Base-by-base conservation (phyloP, 1,140 invertebrate genomes). In the Anoplolepis gracilipes region DNA sequence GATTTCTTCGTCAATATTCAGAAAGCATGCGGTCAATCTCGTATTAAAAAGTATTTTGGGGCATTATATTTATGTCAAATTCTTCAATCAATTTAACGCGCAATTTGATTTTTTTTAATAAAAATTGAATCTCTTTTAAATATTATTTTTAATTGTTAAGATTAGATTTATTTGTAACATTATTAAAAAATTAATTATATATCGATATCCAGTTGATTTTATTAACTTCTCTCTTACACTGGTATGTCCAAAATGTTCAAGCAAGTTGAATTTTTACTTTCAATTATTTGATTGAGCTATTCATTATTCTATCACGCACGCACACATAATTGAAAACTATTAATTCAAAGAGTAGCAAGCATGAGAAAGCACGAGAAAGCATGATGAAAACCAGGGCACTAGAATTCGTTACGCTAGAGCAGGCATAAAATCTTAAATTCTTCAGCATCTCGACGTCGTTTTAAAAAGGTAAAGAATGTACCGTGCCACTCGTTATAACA, bases 401-500 rank as follows among this genome's bases (percentile, higher is more conserved):
- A 72, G 36, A 62, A 87, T 73, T 87, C 55, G 70, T 87, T 85
- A 85, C 7, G 16, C 16, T 16, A 19, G 13, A 5, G 11, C 16
- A 67, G 13, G 11, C 61, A 69, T 76, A 76, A 70, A 77, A 72
- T 69, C 42, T 84, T 59, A 72, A 53, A 67, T 73, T 61, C 55
- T 70, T 55, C 69, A 49, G 36, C 46, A 33, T 53, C 46, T 42
- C 46, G 0, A 19, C 30, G 49, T 57, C 10, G 1, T 69, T 39
- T 61, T 61, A 55, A 77, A 46, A 65, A 82, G 49, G 22, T 70
- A 55, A 61, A 53, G 19, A 76, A 55, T 75, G 59, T 57, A 79
- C 57, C 55, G 22, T 13, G 84, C 49, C 53, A 73, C 87, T 87
- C 61, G 72, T 87, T 77, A 85, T 61, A 67, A 25, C 73, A 39